A percentile compares a stretch with the other conserved stretches of the same genome.
These are phyloP conservation scores for Corydoras sp. DNA, from an alignment of 2,113 vertebrate species.

Conservation along the genomic window DNA sequence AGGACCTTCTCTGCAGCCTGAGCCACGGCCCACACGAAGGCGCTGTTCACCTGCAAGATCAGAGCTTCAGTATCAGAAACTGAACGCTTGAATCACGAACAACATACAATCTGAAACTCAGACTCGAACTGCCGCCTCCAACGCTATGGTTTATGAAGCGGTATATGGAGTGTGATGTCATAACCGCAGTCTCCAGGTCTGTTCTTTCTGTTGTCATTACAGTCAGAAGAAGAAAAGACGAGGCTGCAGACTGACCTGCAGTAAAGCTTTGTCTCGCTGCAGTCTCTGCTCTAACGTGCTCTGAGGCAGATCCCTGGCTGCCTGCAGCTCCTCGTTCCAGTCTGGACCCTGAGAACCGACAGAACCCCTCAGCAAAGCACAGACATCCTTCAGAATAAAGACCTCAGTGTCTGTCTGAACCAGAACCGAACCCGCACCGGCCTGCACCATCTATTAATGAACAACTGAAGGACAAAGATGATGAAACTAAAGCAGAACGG, in stretches of 20 bases:
- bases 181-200: no score
- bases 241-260: conserved; percentile 59
- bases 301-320: conserved; percentile 67
- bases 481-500: not conserved
- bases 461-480: not conserved
- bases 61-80: not conserved
- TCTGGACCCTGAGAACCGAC: conserved; percentile 61
- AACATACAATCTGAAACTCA: not conserved
- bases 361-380: conserved; percentile 7
- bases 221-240: no score
- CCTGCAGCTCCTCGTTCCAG: conserved; percentile 78
- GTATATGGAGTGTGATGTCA: no score
- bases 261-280: conserved; percentile 63
- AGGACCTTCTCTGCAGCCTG: conserved; percentile 67
- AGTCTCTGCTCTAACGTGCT: conserved; percentile 64
- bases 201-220: not conserved
- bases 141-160: no score
- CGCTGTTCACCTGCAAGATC: conserved; percentile 67
- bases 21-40: conserved; percentile 65
- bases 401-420: no score
- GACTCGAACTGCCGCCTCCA: no score
- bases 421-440: not conserved
- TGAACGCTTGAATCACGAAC: not conserved
- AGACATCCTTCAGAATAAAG: not conserved
- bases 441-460: no score